phyloP scores from a whole-genome alignment of 2,888 invertebrate genomes.

The Maniola hyperantus region DNA sequence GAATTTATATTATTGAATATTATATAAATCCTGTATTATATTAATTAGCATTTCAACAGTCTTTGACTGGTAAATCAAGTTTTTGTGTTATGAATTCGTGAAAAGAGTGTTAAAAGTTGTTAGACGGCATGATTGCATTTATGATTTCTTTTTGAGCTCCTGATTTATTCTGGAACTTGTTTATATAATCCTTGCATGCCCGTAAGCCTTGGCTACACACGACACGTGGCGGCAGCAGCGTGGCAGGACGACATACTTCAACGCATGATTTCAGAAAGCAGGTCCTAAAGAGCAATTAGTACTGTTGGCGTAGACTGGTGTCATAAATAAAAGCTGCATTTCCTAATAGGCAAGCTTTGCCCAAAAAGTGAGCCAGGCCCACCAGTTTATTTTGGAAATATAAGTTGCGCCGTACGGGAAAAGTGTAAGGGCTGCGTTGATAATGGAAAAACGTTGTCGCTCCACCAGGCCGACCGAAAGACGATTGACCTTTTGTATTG shows the following conservation, averaged over 20 bases:
- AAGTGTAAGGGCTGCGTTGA: background rate
- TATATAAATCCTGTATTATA: constrained; percentile 19
- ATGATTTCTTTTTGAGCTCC: constrained; percentile 16
- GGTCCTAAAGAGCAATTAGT: too few species aligned
- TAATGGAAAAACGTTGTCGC: constrained; percentile 14
- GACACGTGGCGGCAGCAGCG: too few species aligned
- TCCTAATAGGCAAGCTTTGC: too few species aligned
- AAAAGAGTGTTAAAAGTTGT: constrained; percentile 26
- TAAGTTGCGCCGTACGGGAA: too few species aligned
- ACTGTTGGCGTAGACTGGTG: too few species aligned
- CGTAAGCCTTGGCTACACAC: background rate
- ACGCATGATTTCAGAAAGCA: too few species aligned
- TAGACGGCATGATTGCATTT: constrained; percentile 20
- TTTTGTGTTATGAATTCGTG: background rate
- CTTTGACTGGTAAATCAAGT: constrained; percentile 28
- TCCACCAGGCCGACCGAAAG: constrained; percentile 3
- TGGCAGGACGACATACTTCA: too few species aligned
- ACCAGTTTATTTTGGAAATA: too few species aligned
- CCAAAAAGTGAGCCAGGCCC: too few species aligned
- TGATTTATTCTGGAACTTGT: constrained; percentile 14
- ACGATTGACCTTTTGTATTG: constrained; percentile 23
- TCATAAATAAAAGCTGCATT: too few species aligned
- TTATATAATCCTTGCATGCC: background rate
- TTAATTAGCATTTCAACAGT: constrained; percentile 26
- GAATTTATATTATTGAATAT: constrained; percentile 18